These are phyloP conservation scores for Diabrotica virgifera DNA, from an alignment of 1,140 invertebrate species.

Conservation along the genomic window DNA sequence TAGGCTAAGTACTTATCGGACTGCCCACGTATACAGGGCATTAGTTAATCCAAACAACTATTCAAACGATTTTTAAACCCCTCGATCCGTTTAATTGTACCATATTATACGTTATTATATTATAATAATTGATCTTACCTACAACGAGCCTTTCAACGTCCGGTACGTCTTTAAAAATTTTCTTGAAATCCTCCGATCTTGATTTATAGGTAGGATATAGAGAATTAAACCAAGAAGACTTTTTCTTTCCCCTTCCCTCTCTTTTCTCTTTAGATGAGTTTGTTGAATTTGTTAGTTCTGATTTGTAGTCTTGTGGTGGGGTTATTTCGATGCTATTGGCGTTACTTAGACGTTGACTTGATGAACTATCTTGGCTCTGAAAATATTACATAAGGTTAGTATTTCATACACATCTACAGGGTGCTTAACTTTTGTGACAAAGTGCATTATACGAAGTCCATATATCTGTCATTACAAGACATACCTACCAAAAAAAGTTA, in stretches of 20 bases:
- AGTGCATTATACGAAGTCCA: too few species aligned
- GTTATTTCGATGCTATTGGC: slow-evolving; percentile 27
- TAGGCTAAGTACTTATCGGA: too few species aligned
- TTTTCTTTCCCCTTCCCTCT: slow-evolving; percentile 64
- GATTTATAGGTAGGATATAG: slow-evolving; percentile 93
- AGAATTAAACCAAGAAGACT: slow-evolving; percentile 78
- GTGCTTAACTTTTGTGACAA: too few species aligned
- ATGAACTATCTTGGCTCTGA: slow-evolving; percentile 35
- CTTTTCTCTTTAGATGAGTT: slow-evolving; percentile 45
- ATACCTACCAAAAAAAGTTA: too few species aligned
- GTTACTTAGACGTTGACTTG: slow-evolving; percentile 23
- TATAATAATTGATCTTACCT: slow-evolving; percentile 64
- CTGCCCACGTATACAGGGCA: too few species aligned
- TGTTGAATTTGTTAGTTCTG: slow-evolving; percentile 8
- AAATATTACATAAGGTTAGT: not conserved
- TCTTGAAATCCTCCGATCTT: slow-evolving; percentile 86
- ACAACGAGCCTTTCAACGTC: slow-evolving; percentile 88
- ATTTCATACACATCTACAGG: too few species aligned
- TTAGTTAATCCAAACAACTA: too few species aligned
- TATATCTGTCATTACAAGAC: too few species aligned
- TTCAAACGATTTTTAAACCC: too few species aligned
- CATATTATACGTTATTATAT: too few species aligned
- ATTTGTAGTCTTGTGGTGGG: slow-evolving; percentile 15
- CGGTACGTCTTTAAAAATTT: slow-evolving; percentile 88
- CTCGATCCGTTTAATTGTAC: too few species aligned